A percentile compares a stretch with the other conserved stretches of the same genome.
Conservation (phyloP, 2,797 vertebrate genomes). For the Manis pentadactyla region DNA sequence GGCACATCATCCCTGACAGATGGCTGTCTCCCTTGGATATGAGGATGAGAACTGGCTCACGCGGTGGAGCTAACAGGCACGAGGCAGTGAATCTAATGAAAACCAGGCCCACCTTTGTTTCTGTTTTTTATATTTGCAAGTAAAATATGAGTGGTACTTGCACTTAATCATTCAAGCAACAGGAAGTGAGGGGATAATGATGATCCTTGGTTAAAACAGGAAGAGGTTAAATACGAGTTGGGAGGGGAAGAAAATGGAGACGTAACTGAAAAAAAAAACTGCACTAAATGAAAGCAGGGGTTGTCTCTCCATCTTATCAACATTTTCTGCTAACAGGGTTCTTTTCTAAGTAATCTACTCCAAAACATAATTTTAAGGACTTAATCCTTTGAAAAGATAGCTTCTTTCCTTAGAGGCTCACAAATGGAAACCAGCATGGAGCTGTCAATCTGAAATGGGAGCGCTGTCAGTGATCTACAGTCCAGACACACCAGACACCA, state of each 20-base stretch:
- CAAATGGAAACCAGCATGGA: neutral
- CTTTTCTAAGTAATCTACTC: neutral
- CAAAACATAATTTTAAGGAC: neutral
- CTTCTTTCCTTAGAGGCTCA: conserved; percentile 21
- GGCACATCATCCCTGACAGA: neutral
- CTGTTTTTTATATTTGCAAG: conserved; percentile 1
- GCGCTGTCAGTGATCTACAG: rapidly evolving
- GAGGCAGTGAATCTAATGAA: neutral
- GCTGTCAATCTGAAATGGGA: neutral
- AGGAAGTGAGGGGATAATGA: neutral
- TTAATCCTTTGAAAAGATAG: neutral
- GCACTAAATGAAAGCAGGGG: neutral
- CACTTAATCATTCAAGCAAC: neutral
- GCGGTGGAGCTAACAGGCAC: neutral
- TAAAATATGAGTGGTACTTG: neutral
- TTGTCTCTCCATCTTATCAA: neutral
- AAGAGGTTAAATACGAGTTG: neutral
- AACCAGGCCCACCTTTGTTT: neutral
- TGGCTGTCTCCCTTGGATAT: conserved; percentile 22
- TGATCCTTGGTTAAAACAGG: neutral
- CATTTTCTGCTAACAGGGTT: neutral
- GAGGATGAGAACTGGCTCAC: neutral
- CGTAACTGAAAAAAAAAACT: neutral
- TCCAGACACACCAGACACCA: neutral
- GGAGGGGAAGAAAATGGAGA: neutral